Conservation (phyloP, 1,140 invertebrate genomes). For the Fragariocoptes setiger region DNA sequence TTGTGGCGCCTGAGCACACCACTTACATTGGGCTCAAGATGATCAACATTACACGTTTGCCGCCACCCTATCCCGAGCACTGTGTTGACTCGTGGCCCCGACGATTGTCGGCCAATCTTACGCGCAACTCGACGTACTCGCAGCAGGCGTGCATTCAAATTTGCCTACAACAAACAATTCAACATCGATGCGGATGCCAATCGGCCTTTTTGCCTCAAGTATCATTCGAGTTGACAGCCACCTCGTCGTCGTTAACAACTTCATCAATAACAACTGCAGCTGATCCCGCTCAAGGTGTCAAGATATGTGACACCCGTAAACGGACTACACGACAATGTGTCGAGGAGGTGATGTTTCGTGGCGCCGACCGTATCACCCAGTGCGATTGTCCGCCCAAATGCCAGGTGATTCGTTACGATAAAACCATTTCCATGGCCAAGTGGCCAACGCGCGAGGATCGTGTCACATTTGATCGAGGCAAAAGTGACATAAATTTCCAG, state of each 20-base stretch:
- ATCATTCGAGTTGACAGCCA: constrained; percentile 3
- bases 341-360: constrained; percentile 10
- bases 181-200: constrained; percentile 8
- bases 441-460: constrained; percentile 10
- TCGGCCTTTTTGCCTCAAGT: constrained; percentile 8
- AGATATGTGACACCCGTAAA: constrained; percentile 9
- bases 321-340: constrained; percentile 7
- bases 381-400: constrained; percentile 9
- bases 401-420: constrained; percentile 10
- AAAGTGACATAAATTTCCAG: constrained; percentile 6
- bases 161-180: constrained; percentile 9
- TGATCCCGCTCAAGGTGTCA: not conserved
- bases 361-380: constrained; percentile 7
- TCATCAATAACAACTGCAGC: not conserved
- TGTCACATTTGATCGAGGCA: constrained; percentile 10
- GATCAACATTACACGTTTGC: constrained; percentile 10
- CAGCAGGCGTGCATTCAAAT: constrained; percentile 10
- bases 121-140: constrained; percentile 8
- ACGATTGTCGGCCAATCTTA: constrained; percentile 4
- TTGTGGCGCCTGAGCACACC: constrained; percentile 7
- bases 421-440: constrained; percentile 9
- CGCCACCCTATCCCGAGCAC: constrained; percentile 9
- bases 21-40: constrained; percentile 10
- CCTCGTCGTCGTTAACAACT: not conserved
- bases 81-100: constrained; percentile 9